A percentile compares a stretch with the other conserved stretches of the same genome.
Evolutionary conservation across 2,113 vertebrate species (phyloP).

Genomic region (Spea bombifrons): DNA sequence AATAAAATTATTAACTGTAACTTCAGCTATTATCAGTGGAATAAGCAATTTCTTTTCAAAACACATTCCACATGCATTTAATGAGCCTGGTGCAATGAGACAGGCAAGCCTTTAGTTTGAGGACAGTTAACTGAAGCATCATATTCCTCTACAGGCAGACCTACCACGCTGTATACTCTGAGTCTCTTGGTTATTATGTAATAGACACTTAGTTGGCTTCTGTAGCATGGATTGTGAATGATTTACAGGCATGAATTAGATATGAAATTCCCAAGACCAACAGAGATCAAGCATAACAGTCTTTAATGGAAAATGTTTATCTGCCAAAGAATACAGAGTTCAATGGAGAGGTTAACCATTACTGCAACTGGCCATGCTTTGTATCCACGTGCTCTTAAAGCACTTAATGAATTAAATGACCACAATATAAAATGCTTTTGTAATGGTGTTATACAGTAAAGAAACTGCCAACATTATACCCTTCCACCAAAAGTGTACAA

Average conservation of each 20-base stretch:
- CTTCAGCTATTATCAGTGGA: constrained; percentile 12
- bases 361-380: not conserved
- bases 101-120: not conserved
- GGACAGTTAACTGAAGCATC: not conserved
- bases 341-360: constrained; percentile 22
- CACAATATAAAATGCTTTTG: not conserved
- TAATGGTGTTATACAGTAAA: not conserved
- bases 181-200: constrained; percentile 24
- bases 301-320: constrained; percentile 8
- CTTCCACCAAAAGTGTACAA: no score
- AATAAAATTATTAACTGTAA: constrained; percentile 13
- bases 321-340: constrained; percentile 5
- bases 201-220: not conserved
- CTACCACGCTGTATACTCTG: not conserved
- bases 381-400: constrained; percentile 13
- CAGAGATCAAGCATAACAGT: constrained; percentile 9
- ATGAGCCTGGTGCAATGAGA: constrained; percentile 8
- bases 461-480: no score
- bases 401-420: not conserved
- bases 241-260: constrained; percentile 8
- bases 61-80: not conserved
- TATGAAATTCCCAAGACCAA: constrained; percentile 19
- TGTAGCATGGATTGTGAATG: not conserved
- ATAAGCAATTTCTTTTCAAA: constrained; percentile 14
- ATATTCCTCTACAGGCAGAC: not conserved